phyloP scores from a whole-genome alignment of 2,797 vertebrate species.

The Crenichthys baileyi region DNA sequence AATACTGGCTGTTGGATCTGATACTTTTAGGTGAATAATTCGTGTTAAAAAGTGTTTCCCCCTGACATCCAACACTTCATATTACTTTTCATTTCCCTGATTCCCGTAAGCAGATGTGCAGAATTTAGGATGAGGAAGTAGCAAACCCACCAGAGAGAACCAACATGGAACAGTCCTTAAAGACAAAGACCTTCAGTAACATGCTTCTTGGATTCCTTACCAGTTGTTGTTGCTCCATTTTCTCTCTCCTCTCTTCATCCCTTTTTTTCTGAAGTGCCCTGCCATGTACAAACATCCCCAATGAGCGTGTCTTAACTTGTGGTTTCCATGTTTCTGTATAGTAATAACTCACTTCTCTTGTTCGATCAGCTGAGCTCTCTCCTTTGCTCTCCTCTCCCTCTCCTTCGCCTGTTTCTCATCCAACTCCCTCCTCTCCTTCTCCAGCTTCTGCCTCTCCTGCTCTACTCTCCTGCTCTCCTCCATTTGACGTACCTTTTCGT shows the following conservation, averaged over 20 bases:
- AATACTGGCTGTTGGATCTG: too few relatives aligned
- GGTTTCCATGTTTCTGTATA: neutral
- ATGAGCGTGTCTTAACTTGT: neutral
- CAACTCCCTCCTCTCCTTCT: constrained; percentile 80
- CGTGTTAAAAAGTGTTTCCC: too few relatives aligned
- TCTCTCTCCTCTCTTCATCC: constrained; percentile 60
- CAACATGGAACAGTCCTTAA: neutral
- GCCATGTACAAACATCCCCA: constrained; percentile 3
- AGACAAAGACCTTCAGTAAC: neutral
- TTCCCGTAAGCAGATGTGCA: neutral
- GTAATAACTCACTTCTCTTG: constrained; percentile 80
- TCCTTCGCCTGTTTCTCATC: constrained; percentile 81
- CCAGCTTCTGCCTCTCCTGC: constrained; percentile 76
- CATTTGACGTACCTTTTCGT: constrained; percentile 81
- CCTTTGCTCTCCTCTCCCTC: constrained; percentile 78
- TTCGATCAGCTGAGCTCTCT: constrained; percentile 76
- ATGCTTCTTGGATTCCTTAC: constrained; percentile 42
- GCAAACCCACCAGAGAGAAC: neutral
- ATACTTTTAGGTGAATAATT: too few relatives aligned
- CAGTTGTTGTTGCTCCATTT: constrained; percentile 67
- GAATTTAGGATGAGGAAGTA: neutral
- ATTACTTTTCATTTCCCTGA: neutral
- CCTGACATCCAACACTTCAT: too few relatives aligned
- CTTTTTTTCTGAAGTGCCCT: constrained; percentile 80
- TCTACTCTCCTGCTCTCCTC: constrained; percentile 80